Evolutionary conservation across 2,888 invertebrate species (phyloP).

Genomic region (Eupithecia pulchellata): DNA sequence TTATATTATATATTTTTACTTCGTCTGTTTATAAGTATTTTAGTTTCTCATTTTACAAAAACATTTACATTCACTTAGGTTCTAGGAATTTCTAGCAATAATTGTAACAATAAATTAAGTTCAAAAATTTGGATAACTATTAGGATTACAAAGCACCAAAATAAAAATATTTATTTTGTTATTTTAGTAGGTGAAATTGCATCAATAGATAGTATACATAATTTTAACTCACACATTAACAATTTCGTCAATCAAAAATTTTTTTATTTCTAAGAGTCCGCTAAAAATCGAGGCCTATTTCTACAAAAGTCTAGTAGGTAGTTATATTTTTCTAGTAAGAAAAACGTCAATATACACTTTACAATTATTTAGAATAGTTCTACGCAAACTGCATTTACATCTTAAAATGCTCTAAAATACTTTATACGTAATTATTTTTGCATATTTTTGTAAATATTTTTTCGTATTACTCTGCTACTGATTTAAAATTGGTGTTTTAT

Average conservation of each 20-base stretch:
- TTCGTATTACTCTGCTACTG: neutral
- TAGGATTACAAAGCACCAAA: slow-evolving; percentile 19
- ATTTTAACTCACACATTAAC: neutral
- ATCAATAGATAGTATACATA: neutral
- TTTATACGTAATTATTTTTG: slow-evolving; percentile 3
- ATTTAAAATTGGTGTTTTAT: slow-evolving; percentile 17
- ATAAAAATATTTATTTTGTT: neutral
- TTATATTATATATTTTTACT: neutral
- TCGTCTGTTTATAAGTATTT: slow-evolving; percentile 6
- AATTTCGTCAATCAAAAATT: neutral
- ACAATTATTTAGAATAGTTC: slow-evolving; percentile 82
- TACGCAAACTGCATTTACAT: slow-evolving; percentile 68
- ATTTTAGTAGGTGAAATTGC: neutral
- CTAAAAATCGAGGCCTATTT: slow-evolving; percentile 36
- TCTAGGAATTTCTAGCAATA: slow-evolving; percentile 11
- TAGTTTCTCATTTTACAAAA: slow-evolving; percentile 10
- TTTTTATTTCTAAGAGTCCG: slow-evolving; percentile 4
- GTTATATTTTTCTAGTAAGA: slow-evolving; percentile 46
- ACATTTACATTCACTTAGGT: slow-evolving; percentile 8
- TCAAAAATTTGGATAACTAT: neutral
- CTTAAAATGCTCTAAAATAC: slow-evolving; percentile 26
- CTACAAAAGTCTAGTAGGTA: slow-evolving; percentile 35
- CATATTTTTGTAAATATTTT: slow-evolving; percentile 14
- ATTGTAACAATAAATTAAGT: neutral
- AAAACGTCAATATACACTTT: slow-evolving; percentile 73